phyloP scores from a whole-genome alignment of 2,797 vertebrate species.

The Gallinago stenura region DNA sequence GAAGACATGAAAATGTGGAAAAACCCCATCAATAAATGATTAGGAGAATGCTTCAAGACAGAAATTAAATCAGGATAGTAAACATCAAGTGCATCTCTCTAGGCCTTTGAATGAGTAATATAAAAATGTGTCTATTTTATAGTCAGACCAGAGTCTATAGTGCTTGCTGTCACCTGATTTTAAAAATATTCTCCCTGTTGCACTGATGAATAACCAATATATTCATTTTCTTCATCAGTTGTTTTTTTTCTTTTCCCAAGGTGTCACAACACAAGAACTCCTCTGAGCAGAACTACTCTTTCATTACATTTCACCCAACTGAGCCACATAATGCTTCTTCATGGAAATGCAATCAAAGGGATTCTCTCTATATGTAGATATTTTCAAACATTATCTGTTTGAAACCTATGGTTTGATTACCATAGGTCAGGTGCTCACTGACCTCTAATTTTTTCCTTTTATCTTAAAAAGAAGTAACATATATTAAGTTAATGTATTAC shows the following conservation, averaged over 20 bases:
- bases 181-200: not conserved
- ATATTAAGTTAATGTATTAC: not conserved
- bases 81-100: not conserved
- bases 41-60: not conserved
- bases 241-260: not conserved
- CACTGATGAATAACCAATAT: constrained; percentile 23
- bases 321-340: not conserved
- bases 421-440: not conserved
- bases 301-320: not conserved
- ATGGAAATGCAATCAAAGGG: not conserved
- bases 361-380: not conserved
- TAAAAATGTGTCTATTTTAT: not conserved
- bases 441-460: not conserved
- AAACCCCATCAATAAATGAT: not conserved
- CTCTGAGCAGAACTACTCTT: not conserved
- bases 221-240: constrained; percentile 32
- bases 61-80: constrained; percentile 36
- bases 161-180: not conserved
- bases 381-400: not conserved
- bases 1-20: not conserved
- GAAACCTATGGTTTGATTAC: not conserved
- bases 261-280: not conserved
- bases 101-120: not conserved
- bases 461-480: not conserved
- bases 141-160: not conserved